Evolutionary conservation across 1,140 invertebrate genomes (phyloP).

Genomic region (Gryllus bimaculatus): DNA sequence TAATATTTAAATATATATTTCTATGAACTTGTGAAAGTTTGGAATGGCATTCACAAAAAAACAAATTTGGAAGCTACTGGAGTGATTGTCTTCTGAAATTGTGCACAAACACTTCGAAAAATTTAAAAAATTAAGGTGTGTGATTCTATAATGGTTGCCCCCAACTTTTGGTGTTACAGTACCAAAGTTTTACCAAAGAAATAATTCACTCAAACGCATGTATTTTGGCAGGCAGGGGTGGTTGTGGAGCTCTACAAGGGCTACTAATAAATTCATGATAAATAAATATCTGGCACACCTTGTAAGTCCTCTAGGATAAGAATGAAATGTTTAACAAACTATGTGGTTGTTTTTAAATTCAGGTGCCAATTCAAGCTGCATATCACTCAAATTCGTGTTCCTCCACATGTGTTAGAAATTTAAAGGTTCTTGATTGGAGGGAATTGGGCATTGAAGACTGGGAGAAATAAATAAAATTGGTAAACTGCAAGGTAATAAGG

Average conservation of each 20-base stretch:
- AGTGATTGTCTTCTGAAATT: no score
- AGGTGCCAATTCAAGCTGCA: conserved; percentile 17
- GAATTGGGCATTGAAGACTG: conserved; percentile 12
- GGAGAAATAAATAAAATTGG: conserved; percentile 19
- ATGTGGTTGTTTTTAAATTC: conserved; percentile 9
- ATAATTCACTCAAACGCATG: not conserved
- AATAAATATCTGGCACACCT: not conserved
- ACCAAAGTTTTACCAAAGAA: no score
- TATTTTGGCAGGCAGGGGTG: no score
- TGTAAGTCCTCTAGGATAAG: not conserved
- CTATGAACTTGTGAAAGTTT: no score
- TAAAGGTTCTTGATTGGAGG: conserved; percentile 17
- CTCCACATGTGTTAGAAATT: not conserved
- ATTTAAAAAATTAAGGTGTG: no score
- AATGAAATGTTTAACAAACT: not conserved
- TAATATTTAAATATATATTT: no score
- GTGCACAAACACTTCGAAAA: no score
- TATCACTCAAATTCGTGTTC: conserved; percentile 7
- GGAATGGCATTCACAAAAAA: no score
- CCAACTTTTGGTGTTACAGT: no score
- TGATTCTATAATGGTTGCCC: no score
- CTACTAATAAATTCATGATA: not conserved
- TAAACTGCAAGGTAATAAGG: conserved; percentile 12
- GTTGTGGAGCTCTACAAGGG: no score
- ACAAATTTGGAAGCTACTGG: no score